phyloP scores from a whole-genome alignment of 2,888 invertebrate species.

The Acrocera orbiculus region DNA sequence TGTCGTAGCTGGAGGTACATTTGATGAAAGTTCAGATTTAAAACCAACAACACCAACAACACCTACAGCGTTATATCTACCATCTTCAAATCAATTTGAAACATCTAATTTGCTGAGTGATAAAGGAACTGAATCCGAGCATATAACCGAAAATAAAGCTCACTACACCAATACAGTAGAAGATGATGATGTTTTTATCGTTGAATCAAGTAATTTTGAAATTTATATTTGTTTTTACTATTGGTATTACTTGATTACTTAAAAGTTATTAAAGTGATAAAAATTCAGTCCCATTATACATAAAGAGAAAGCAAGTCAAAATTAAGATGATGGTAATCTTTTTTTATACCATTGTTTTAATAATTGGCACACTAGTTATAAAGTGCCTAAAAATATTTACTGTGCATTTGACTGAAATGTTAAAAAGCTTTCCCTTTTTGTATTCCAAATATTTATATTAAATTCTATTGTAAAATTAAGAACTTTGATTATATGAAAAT shows the following conservation, averaged over 20 bases:
- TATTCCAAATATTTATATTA: too few species aligned
- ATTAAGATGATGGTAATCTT: too few species aligned
- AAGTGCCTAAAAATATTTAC: too few species aligned
- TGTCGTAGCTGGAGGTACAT: constrained; percentile 28
- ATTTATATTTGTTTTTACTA: too few species aligned
- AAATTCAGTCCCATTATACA: too few species aligned
- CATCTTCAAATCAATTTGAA: constrained; percentile 12
- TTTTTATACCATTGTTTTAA: too few species aligned
- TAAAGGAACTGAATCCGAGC: constrained; percentile 30
- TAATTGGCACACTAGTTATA: too few species aligned
- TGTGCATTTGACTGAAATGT: too few species aligned
- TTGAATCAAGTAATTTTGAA: constrained; percentile 16
- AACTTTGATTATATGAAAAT: not conserved
- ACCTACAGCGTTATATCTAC: constrained; percentile 17
- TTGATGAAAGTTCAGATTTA: constrained; percentile 26
- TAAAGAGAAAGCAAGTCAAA: too few species aligned
- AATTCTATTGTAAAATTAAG: constrained; percentile 15
- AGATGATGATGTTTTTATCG: constrained; percentile 29
- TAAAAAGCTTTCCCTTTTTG: too few species aligned
- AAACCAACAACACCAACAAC: constrained; percentile 26
- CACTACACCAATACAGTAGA: constrained; percentile 18
- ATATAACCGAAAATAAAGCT: constrained; percentile 20
- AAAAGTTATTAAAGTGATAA: too few species aligned
- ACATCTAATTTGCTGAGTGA: constrained; percentile 22
- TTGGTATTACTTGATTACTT: too few species aligned